Evolutionary conservation across 2,113 vertebrate genomes (phyloP), one percentile per base, ranked within the genome.

Genomic region (Galemys pyrenaicus): DNA sequence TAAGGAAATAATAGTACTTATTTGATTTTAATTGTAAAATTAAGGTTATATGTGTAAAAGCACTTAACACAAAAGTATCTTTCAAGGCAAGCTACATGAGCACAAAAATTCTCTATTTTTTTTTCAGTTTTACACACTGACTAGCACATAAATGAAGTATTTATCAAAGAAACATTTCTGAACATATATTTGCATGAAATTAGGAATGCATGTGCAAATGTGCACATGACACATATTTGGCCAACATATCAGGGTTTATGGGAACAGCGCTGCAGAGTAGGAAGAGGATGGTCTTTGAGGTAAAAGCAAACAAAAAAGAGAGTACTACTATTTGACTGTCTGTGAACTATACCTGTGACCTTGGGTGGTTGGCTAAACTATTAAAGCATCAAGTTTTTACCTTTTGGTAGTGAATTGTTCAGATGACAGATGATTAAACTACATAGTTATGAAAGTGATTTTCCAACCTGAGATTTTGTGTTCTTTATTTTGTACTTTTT

Each of bases 11-110:
- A 2, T 7, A 30, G 3, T 37, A 68, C 2, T 92, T 90, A 49
- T 71, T 92, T 89, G n/a, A 71, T 0, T 87, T 60, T 49, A 87
- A 80, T 74, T 28, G 75, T 65, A 60, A 83, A 91, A 64, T 56
- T 58, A 70, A 83, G 15, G 3, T 54, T 8, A 28, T 46, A 16
- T 49, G 28, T 89, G 56, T 75, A 89, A 83, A 87, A 81, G 15
- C 46, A 32, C 16, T 78, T 78, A 44, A 8, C 32, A 58, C 9
- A 83, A 46, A 15, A n/a, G 4, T 75, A 9, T 54, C 7, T 30
- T 92, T 86, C 2, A 13, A 49, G 44, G 35, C 15, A 91, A 90
- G 6, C 6, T 86, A 30, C 30, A 32, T 9, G 35, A 65, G 58
- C 28, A 62, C 0, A 70, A 87, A 93, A 9, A 70, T 3, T 17